phyloP scores from a whole-genome alignment of 2,888 invertebrate species.

The Slavum lentiscoides region DNA sequence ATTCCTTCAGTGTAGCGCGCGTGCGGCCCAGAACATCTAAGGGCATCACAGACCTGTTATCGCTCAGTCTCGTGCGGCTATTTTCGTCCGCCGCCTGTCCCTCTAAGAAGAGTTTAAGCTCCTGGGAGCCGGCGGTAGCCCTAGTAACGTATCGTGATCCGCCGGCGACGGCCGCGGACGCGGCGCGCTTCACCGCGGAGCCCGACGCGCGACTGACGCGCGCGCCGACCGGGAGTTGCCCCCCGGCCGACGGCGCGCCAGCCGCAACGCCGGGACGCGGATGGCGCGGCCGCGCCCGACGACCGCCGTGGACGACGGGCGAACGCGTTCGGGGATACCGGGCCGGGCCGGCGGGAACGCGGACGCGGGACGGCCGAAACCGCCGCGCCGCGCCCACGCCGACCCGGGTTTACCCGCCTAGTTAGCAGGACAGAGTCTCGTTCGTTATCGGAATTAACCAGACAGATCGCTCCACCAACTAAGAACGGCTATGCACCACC shows the following conservation, averaged over 20 bases:
- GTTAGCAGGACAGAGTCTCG: slow-evolving; percentile 63
- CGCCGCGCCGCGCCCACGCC: slow-evolving; percentile 15
- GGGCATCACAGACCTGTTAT: slow-evolving; percentile 72
- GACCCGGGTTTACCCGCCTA: slow-evolving; percentile 59
- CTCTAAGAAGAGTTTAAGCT: slow-evolving; percentile 64
- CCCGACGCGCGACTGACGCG: too few species aligned
- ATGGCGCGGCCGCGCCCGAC: slow-evolving; percentile 14
- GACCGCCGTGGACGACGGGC: slow-evolving; percentile 34
- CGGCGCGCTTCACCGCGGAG: neutral
- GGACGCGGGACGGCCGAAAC: slow-evolving; percentile 60
- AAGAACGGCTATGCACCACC: neutral
- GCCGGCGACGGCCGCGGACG: slow-evolving; percentile 16
- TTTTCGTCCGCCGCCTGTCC: slow-evolving; percentile 64
- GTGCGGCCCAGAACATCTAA: slow-evolving; percentile 63
- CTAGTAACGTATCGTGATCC: slow-evolving; percentile 1
- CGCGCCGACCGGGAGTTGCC: neutral
- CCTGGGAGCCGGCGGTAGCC: slow-evolving; percentile 11
- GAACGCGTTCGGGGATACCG: slow-evolving; percentile 50
- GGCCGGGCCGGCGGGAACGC: slow-evolving; percentile 60
- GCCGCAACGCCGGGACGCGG: neutral
- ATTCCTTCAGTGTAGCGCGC: slow-evolving; percentile 68
- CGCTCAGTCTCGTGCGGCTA: slow-evolving; percentile 63
- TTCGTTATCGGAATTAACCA: slow-evolving; percentile 74
- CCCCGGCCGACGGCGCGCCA: neutral
- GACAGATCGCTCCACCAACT: slow-evolving; percentile 58